A percentile compares a stretch with the other conserved stretches of the same genome.
Evolutionary conservation across 2,888 invertebrate species (phyloP).

Genomic region (Hyposoter didymator): DNA sequence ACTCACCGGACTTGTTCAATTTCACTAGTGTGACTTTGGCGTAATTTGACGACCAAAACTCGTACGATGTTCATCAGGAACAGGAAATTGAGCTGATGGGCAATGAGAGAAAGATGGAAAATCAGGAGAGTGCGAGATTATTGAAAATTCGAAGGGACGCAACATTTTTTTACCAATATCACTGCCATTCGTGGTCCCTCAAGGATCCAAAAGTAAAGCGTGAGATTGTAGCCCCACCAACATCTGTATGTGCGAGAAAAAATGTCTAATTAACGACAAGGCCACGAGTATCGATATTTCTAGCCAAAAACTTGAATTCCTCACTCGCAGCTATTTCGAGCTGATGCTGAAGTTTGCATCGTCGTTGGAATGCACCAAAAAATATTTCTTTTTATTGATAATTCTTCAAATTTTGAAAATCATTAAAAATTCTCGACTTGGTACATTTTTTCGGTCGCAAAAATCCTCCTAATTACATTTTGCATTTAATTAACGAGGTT

Average conservation of each 20-base stretch:
- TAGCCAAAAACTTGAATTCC: too few species aligned
- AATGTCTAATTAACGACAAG: too few species aligned
- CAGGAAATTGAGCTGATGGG: constrained; percentile 89
- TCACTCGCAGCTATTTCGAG: too few species aligned
- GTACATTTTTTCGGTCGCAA: too few species aligned
- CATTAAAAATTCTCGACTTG: too few species aligned
- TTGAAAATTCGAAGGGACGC: background rate
- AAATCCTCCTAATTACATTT: too few species aligned
- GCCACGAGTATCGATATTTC: too few species aligned
- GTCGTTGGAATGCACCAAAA: too few species aligned
- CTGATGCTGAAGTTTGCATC: too few species aligned
- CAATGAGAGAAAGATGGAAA: background rate
- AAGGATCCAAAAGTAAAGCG: constrained; percentile 93
- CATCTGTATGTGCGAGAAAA: constrained; percentile 84
- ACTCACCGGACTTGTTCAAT: constrained; percentile 90
- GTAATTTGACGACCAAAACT: constrained; percentile 90
- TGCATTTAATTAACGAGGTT: too few species aligned
- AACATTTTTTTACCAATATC: constrained; percentile 88
- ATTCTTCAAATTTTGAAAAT: too few species aligned
- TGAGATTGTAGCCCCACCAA: constrained; percentile 95
- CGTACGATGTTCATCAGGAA: constrained; percentile 93
- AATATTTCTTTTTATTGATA: too few species aligned
- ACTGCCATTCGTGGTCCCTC: constrained; percentile 94
- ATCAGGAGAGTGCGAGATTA: background rate
- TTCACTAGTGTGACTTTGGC: constrained; percentile 90